Evolutionary conservation across 2,797 vertebrate species (phyloP).

Genomic region (Crocidura indochinensis): DNA sequence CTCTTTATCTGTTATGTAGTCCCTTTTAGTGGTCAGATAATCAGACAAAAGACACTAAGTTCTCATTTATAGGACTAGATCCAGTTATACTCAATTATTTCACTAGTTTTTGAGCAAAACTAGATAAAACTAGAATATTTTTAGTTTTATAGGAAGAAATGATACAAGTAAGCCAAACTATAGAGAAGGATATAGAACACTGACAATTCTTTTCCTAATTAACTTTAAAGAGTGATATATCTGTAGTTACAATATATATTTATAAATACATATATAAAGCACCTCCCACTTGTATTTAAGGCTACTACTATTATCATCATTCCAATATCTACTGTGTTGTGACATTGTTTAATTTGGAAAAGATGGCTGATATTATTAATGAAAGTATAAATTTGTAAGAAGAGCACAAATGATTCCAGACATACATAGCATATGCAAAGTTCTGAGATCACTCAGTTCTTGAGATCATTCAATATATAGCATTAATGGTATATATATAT

Average conservation of each 20-base stretch:
- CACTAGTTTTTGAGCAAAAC: not conserved
- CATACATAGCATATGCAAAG: too few species aligned
- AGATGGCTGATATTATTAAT: not conserved
- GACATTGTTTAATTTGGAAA: too few species aligned
- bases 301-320: too few species aligned
- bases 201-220: slow-evolving; percentile 31
- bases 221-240: not conserved
- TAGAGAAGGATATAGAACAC: not conserved
- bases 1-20: not conserved
- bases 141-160: slow-evolving; percentile 5
- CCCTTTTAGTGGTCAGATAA: too few species aligned
- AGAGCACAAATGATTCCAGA: too few species aligned
- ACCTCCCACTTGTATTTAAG: too few species aligned
- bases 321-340: too few species aligned
- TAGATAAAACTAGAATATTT: not conserved
- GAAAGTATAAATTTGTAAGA: not conserved
- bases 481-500: too few species aligned
- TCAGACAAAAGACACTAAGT: not conserved
- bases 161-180: not conserved
- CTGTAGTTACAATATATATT: not conserved
- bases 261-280: not conserved
- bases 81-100: not conserved
- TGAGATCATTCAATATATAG: too few species aligned
- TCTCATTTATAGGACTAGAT: not conserved
- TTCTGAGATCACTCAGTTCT: too few species aligned